Evolutionary conservation across 2,888 invertebrate genomes (phyloP).

Genomic region (Drosophila leonis): DNA sequence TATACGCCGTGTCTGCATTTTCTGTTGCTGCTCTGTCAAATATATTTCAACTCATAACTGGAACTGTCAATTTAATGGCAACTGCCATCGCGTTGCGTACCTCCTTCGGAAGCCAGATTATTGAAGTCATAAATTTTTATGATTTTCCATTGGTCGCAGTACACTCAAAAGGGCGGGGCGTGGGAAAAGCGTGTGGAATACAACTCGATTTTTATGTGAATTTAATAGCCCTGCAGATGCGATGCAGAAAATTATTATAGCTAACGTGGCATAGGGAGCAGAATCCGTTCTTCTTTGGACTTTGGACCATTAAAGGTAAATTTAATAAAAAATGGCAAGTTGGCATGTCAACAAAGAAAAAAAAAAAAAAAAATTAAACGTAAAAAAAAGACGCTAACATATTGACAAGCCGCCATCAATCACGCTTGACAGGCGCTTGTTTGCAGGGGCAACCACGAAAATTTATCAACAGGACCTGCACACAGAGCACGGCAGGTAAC

Average conservation of each 20-base stretch:
- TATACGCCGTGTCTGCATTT: conserved; percentile 22
- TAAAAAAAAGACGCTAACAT: conserved; percentile 47
- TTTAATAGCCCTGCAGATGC: conserved; percentile 78
- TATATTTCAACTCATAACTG: conserved; percentile 55
- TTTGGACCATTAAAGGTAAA: conserved; percentile 64
- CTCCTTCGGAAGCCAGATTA: conserved; percentile 69
- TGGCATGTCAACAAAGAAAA: conserved; percentile 20
- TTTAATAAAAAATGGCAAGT: conserved; percentile 57
- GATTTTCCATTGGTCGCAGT: conserved; percentile 74
- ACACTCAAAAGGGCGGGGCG: background rate
- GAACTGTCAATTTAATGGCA: conserved; percentile 46
- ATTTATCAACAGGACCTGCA: conserved; percentile 50
- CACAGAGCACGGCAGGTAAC: conserved; percentile 42
- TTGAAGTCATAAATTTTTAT: conserved; percentile 83
- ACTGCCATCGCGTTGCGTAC: background rate
- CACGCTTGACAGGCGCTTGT: conserved; percentile 63
- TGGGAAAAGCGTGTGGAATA: conserved; percentile 48
- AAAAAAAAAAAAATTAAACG: conserved; percentile 32
- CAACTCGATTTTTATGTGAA: conserved; percentile 58
- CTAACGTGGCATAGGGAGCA: conserved; percentile 8
- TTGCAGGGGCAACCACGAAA: conserved; percentile 43
- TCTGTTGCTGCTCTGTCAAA: conserved; percentile 15
- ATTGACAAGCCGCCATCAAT: conserved; percentile 77
- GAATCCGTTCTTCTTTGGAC: background rate
- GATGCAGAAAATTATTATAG: conserved; percentile 74